These are phyloP conservation scores for Bradypodion pumilum DNA, from an alignment of 2,797 vertebrate species.

Conservation along the genomic window DNA sequence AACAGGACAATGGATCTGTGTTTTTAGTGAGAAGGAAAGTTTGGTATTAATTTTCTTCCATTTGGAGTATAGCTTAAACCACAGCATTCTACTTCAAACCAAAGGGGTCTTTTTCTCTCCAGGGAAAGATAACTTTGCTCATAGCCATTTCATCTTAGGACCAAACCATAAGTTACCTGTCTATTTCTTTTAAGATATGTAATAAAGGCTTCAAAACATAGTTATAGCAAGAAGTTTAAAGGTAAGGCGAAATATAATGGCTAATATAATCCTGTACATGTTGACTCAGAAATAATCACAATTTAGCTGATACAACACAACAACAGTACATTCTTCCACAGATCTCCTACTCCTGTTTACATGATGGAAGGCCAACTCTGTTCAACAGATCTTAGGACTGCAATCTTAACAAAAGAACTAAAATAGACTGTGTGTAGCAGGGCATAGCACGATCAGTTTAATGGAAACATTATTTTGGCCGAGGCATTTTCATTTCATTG, in stretches of 20 bases:
- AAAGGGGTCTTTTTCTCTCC: too few species aligned
- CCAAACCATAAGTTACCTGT: neutral
- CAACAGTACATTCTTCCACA: neutral
- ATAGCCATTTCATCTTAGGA: neutral
- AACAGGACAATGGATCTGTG: too few species aligned
- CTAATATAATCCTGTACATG: neutral
- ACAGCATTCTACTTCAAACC: too few species aligned
- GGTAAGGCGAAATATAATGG: neutral
- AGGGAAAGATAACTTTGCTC: neutral
- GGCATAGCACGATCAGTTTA: neutral
- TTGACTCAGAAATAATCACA: neutral
- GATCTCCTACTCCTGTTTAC: neutral
- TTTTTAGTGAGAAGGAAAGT: too few species aligned
- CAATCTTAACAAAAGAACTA: neutral
- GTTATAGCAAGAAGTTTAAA: neutral
- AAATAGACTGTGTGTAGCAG: neutral
- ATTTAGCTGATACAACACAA: neutral
- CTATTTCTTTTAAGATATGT: neutral
- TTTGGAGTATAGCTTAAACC: too few species aligned
- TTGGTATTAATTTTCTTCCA: too few species aligned
- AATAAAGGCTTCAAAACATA: neutral
- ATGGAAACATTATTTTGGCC: neutral
- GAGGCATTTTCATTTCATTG: neutral
- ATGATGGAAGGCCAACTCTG: too few species aligned
- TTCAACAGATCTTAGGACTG: neutral